phyloP scores from a whole-genome alignment of 1,140 invertebrate species.

The Potamilus streckersoni region DNA sequence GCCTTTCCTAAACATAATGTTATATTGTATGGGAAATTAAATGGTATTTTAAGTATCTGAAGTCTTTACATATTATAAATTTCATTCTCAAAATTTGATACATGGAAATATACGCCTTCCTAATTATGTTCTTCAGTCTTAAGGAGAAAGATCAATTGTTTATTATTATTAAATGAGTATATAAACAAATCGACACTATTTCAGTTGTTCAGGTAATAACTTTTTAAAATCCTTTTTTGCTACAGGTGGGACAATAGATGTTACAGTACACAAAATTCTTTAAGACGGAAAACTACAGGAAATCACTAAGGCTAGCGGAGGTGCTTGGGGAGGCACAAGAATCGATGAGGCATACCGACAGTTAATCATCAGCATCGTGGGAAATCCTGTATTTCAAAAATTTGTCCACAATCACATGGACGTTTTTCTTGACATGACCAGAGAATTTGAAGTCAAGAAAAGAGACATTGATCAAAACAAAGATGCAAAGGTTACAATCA shows the following conservation, averaged over 20 bases:
- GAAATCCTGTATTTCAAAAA: slow-evolving; percentile 3
- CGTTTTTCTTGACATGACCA: slow-evolving; percentile 15
- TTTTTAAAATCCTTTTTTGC: not conserved
- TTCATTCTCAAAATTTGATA: not conserved
- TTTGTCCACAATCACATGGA: not conserved
- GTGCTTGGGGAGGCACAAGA: slow-evolving; percentile 16
- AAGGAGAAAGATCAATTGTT: not conserved
- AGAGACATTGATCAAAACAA: not conserved
- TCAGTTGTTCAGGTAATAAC: not conserved
- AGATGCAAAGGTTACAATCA: slow-evolving; percentile 7
- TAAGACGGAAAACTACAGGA: slow-evolving; percentile 6
- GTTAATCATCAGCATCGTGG: slow-evolving; percentile 3
- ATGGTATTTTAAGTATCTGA: not conserved
- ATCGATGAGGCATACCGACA: slow-evolving; percentile 3
- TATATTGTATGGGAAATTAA: too few relatives aligned
- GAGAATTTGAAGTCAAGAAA: slow-evolving; percentile 22
- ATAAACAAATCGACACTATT: not conserved
- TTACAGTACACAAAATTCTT: slow-evolving; percentile 8
- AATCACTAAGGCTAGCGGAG: slow-evolving; percentile 12
- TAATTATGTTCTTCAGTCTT: not conserved
- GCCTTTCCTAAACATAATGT: too few relatives aligned
- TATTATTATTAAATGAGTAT: not conserved
- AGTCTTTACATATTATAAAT: not conserved
- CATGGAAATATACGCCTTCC: not conserved
- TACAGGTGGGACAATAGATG: slow-evolving; percentile 17